phyloP scores from a whole-genome alignment of 2,797 vertebrate genomes.

The Sebastes aleutianus region DNA sequence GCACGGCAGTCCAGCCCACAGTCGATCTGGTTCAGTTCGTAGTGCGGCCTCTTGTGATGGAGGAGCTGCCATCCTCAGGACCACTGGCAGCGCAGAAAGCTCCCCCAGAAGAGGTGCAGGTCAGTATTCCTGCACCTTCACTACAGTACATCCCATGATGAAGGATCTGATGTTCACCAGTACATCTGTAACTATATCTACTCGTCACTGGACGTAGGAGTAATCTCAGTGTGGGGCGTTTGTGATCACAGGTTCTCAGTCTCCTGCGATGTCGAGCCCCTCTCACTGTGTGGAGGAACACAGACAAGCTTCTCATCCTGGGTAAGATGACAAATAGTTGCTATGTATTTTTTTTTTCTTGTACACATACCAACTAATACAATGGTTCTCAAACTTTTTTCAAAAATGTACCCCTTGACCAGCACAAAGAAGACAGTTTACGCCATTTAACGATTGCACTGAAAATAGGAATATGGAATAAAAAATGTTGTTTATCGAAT shows the following conservation, averaged over 20 bases:
- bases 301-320: constrained; percentile 79
- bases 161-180: neutral
- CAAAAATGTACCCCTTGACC: no score
- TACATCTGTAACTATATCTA: neutral
- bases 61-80: constrained; percentile 61
- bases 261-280: constrained; percentile 73
- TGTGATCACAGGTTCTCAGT: constrained; percentile 70
- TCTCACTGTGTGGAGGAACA: constrained; percentile 79
- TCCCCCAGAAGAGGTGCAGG: constrained; percentile 69
- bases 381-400: no score
- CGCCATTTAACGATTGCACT: no score
- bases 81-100: constrained; percentile 75
- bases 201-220: neutral
- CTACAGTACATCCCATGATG: neutral
- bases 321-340: constrained; percentile 76
- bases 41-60: constrained; percentile 58
- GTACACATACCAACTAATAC: no score
- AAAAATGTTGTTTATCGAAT: no score
- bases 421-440: no score
- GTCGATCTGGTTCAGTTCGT: constrained; percentile 77
- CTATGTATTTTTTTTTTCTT: no score
- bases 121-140: constrained; percentile 38
- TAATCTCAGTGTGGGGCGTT: constrained; percentile 1
- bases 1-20: constrained; percentile 79
- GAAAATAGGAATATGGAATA: no score